Base-by-base conservation (phyloP, 2,113 vertebrate genomes). In the Penelope pileata region DNA sequence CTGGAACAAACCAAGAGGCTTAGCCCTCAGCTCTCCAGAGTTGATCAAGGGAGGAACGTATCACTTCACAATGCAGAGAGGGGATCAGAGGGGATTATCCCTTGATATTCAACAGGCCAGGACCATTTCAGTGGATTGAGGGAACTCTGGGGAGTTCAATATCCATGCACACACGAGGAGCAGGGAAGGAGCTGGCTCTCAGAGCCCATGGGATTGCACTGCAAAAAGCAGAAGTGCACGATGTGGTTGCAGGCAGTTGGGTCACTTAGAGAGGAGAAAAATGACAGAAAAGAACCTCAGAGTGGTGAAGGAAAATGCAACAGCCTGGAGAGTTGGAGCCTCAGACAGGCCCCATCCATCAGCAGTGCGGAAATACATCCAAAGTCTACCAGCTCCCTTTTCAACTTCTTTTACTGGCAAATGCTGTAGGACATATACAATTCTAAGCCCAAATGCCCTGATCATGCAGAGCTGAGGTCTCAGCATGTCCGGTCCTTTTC, bases 381-480 rank as follows among this genome's bases (percentile, higher is more conserved):
- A 3, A 32, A 51, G 17, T 14, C 58, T 70, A 83, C 1, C 0
- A 11, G 19, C 7, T 92, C 34, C 42, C n/a, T 83, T 64, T 14
- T 42, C 67, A 59, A 12, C 18, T 47, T 6, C 12, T 16, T 38
- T 53, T 78, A 12, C 29, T 22, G 24, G 12, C 8, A 16, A 50
- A 9, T 17, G 8, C 9, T 29, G n/a, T 24, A 40, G 7, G 51
- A 59, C 7, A 64, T 0, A 24, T 0, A 40, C 4, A 18, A 2
- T 6, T 45, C 9, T 54, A 53, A 58, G 13, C 47, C n/a, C 27
- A 38, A 58, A 58, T 4, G n/a, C 9, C 21, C 12, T 32, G 42
- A 16, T 56, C n/a, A 67, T 67, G 23, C 24, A 5, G 17, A 54
- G 67, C 27, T n/a, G 36, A 38, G 38, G 13, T 48, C 48, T 58